Conservation (phyloP, 1,140 invertebrate species). For the Magallana ariakensis region DNA sequence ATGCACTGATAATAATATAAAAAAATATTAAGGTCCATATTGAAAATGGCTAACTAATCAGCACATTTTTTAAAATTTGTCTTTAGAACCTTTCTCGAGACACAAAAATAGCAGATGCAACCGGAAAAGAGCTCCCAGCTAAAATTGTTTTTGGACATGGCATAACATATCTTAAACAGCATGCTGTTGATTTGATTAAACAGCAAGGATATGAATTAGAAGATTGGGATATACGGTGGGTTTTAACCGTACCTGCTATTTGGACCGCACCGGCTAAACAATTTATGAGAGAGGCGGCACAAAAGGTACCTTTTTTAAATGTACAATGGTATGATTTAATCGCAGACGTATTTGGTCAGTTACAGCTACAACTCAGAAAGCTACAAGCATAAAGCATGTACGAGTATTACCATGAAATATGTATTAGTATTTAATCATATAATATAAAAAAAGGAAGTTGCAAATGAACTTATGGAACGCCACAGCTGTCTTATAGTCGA, state of each 20-base stretch:
- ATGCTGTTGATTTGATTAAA: slow-evolving; percentile 38
- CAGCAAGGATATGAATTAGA: slow-evolving; percentile 27
- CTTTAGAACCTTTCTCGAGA: slow-evolving; percentile 49
- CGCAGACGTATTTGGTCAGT: too few relatives aligned
- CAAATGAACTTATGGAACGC: too few relatives aligned
- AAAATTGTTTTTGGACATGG: slow-evolving; percentile 54
- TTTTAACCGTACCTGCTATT: slow-evolving; percentile 62
- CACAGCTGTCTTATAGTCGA: too few relatives aligned
- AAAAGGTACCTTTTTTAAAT: slow-evolving; percentile 45
- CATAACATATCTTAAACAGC: slow-evolving; percentile 46
- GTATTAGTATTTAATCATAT: too few relatives aligned
- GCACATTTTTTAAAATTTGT: too few relatives aligned
- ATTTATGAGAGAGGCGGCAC: slow-evolving; percentile 62
- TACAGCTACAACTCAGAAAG: too few relatives aligned
- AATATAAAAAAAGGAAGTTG: too few relatives aligned
- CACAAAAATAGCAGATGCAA: slow-evolving; percentile 46
- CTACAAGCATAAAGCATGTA: too few relatives aligned
- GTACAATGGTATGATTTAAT: too few relatives aligned
- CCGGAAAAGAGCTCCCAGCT: slow-evolving; percentile 47
- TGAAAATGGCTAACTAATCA: too few relatives aligned
- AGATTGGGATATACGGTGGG: slow-evolving; percentile 58
- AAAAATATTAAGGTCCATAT: too few relatives aligned
- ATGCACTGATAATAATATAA: not conserved
- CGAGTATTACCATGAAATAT: too few relatives aligned
- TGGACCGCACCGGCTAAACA: slow-evolving; percentile 62